Conservation (phyloP, 2,888 invertebrate species). For the Timema cristinae region DNA sequence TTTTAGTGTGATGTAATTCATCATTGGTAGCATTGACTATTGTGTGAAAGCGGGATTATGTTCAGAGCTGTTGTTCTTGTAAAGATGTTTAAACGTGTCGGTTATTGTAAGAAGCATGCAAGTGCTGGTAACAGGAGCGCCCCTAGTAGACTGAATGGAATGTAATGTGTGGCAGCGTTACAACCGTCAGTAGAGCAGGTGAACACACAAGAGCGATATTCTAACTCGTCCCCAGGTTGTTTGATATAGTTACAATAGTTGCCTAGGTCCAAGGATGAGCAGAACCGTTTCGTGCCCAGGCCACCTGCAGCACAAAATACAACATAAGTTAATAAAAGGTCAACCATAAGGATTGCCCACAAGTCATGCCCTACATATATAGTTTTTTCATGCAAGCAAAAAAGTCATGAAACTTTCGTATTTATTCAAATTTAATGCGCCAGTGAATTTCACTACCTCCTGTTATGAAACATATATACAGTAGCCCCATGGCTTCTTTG, state of each 20-base stretch:
- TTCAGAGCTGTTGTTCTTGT: too few relatives aligned
- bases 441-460: not conserved
- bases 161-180: slow-evolving; percentile 53
- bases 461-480: not conserved
- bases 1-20: too few relatives aligned
- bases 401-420: too few relatives aligned
- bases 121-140: not conserved
- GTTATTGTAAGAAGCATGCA: too few relatives aligned
- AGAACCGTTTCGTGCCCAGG: slow-evolving; percentile 81
- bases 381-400: too few relatives aligned
- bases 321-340: slow-evolving; percentile 18
- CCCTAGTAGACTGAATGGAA: too few relatives aligned
- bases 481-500: too few relatives aligned
- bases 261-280: slow-evolving; percentile 80
- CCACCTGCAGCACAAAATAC: slow-evolving; percentile 61
- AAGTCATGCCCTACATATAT: slow-evolving; percentile 8
- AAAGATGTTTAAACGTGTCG: too few relatives aligned
- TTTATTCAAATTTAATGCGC: too few relatives aligned
- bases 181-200: slow-evolving; percentile 82
- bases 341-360: slow-evolving; percentile 10
- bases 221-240: slow-evolving; percentile 78
- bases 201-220: slow-evolving; percentile 82
- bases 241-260: slow-evolving; percentile 86
- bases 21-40: too few relatives aligned
- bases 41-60: too few relatives aligned